phyloP scores from a whole-genome alignment of 1,140 invertebrate species.

The Magallana ariakensis region DNA sequence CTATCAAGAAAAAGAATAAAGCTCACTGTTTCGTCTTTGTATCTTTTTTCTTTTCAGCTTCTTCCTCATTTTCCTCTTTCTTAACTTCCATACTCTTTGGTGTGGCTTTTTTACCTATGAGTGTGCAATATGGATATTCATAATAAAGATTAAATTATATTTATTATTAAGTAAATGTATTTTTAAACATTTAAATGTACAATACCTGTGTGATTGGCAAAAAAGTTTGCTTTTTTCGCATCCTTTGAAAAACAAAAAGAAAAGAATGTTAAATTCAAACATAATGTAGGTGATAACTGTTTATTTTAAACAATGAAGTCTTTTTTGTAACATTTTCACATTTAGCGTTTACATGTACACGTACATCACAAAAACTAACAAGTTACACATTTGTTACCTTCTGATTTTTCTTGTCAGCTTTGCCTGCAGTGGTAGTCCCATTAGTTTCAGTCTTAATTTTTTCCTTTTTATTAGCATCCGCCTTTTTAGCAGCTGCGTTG shows the following conservation, averaged over 20 bases:
- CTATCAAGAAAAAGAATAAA: too few species aligned
- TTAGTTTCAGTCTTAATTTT: constrained; percentile 19
- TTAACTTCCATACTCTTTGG: not conserved
- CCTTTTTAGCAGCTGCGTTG: constrained; percentile 49
- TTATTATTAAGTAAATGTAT: not conserved
- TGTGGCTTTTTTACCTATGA: not conserved
- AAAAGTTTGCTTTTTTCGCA: constrained; percentile 60
- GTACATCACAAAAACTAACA: not conserved
- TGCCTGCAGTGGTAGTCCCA: not conserved
- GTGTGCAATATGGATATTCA: not conserved
- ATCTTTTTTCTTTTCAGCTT: not conserved
- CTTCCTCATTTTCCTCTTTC: not conserved
- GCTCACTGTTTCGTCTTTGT: not conserved
- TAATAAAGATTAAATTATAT: not conserved
- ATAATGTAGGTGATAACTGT: too few species aligned
- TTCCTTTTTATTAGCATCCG: constrained; percentile 40
- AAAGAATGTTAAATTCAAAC: not conserved
- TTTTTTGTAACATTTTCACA: too few species aligned
- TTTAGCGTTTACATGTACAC: too few species aligned
- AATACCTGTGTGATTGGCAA: constrained; percentile 66
- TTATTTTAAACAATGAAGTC: too few species aligned
- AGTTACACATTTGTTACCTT: not conserved
- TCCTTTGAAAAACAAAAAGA: not conserved
- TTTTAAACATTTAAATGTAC: too few species aligned
- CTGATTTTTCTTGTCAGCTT: constrained; percentile 39